A percentile compares a stretch with the other conserved stretches of the same genome.
Conservation (phyloP, 2,113 vertebrate genomes). For the Macroglossus sobrinus region DNA sequence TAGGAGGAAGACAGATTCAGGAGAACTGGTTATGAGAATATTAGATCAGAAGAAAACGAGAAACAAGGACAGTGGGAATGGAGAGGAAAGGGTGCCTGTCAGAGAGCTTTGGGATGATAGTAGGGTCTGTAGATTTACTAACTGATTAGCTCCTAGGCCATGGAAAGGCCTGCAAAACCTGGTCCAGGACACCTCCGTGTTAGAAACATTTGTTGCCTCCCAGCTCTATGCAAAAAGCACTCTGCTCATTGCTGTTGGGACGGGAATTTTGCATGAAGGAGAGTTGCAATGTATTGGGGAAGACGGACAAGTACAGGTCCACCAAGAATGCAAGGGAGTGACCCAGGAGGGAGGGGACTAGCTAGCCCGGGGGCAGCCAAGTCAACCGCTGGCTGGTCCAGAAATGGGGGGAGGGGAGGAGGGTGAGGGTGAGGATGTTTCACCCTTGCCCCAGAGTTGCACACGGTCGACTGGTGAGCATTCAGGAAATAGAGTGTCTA, state of each 20-base stretch:
- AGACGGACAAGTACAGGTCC: background rate
- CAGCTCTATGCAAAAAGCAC: background rate
- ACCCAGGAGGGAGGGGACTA: background rate
- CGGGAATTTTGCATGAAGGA: background rate
- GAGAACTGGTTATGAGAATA: background rate
- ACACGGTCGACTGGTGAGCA: background rate
- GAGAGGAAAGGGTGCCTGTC: background rate
- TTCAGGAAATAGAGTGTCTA: background rate
- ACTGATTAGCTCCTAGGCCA: background rate
- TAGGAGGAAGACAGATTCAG: background rate
- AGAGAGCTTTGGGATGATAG: background rate
- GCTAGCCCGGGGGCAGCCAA: background rate
- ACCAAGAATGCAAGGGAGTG: background rate
- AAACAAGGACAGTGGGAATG: background rate
- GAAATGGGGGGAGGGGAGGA: background rate
- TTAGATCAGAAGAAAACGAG: background rate
- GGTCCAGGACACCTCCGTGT: background rate
- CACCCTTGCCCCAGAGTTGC: background rate
- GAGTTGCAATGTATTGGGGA: background rate
- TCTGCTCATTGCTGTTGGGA: background rate
- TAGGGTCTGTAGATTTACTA: background rate
- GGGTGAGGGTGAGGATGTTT: background rate
- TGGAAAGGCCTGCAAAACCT: background rate
- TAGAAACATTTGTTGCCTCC: background rate
- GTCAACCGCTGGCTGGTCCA: background rate